These are phyloP conservation scores for Eptesicus fuscus DNA, from an alignment of 2,113 vertebrate genomes.

Conservation along the genomic window DNA sequence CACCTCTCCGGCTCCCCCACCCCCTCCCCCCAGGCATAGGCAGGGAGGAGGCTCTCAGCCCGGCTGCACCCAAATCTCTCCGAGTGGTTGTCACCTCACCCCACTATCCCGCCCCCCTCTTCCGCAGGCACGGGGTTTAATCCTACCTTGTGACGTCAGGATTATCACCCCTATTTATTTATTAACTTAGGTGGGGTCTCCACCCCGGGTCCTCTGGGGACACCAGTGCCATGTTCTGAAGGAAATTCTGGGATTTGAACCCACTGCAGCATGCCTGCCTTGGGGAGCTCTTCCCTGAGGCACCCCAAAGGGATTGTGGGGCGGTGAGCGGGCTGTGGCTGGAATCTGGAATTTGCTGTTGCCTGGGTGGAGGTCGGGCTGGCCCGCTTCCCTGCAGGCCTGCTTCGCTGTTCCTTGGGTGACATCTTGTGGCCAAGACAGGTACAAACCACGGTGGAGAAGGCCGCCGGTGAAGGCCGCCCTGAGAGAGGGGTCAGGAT, in stretches of 20 bases:
- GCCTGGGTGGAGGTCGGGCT: neutral
- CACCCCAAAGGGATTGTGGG: neutral
- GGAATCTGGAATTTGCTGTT: no score
- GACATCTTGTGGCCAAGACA: conserved; percentile 72
- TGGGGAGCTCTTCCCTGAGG: neutral
- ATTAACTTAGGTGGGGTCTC: neutral
- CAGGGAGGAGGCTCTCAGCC: neutral
- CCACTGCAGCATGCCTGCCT: accelerated
- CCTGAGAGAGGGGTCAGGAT: neutral
- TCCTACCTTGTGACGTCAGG: neutral
- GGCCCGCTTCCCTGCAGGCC: neutral
- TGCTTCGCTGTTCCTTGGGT: conserved; percentile 58
- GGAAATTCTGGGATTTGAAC: neutral
- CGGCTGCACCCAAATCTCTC: neutral
- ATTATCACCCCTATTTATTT: neutral
- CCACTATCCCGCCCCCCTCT: accelerated
- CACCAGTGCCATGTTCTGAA: neutral
- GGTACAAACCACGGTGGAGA: conserved; percentile 8
- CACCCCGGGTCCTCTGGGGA: neutral
- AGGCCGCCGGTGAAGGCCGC: neutral
- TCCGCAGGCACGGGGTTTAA: accelerated
- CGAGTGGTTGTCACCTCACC: neutral
- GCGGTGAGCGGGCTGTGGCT: neutral
- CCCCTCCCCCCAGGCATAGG: accelerated
- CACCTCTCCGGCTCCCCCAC: neutral